phyloP scores from a whole-genome alignment of 2,113 vertebrate genomes.

The Chaetorhynchus papuensis region DNA sequence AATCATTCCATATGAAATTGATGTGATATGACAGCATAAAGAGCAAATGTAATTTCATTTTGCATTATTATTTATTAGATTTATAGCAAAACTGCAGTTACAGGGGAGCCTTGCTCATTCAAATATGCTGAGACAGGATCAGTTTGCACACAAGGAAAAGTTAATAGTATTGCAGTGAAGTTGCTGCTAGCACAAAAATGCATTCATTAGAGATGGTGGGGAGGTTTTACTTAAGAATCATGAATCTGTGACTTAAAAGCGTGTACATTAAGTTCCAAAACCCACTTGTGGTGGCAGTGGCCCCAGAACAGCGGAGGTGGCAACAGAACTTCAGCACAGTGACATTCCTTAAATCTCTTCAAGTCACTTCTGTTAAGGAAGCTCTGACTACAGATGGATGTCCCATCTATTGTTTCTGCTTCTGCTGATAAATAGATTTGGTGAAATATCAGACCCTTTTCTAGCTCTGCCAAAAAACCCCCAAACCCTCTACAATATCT shows the following conservation, averaged over 20 bases:
- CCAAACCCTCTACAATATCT: not conserved
- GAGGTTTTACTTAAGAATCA: not conserved
- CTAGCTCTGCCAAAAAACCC: not conserved
- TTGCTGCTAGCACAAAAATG: not conserved
- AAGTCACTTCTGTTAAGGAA: not conserved
- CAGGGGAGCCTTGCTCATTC: not conserved
- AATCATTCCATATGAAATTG: not conserved
- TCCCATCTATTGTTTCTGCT: not conserved
- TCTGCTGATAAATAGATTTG: not conserved
- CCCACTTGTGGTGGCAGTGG: not conserved
- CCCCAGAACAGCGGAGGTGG: not conserved
- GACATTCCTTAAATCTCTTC: not conserved
- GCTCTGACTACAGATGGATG: not conserved
- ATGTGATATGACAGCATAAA: not conserved
- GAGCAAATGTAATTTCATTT: conserved; percentile 3
- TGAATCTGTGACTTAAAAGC: not conserved
- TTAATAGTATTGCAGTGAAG: not conserved
- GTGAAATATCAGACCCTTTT: not conserved
- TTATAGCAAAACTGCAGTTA: conserved; percentile 2
- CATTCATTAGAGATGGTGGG: not conserved
- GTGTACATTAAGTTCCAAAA: not conserved
- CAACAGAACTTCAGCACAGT: not conserved
- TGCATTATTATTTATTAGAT: conserved; percentile 35
- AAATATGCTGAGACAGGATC: not conserved
- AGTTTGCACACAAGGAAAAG: not conserved